Conservation (phyloP, 2,113 vertebrate species). For the Engraulis encrasicolus region DNA sequence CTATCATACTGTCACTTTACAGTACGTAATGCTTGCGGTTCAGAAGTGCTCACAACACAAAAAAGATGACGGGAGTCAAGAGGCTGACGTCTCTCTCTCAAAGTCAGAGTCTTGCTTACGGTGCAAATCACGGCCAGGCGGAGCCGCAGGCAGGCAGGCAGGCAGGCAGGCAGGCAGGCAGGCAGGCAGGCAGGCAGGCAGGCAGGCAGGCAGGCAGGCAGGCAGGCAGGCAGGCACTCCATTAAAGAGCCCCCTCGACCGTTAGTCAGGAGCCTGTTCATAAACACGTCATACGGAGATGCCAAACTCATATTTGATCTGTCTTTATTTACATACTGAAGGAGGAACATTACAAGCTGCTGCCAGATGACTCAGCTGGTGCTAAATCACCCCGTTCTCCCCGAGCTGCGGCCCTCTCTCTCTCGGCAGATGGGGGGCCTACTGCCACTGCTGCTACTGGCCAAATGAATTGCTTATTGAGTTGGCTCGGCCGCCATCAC, state of each 20-base stretch:
- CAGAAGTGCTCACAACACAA: background rate
- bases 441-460: slow-evolving; percentile 44
- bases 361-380: slow-evolving; percentile 41
- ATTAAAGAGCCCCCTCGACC: slow-evolving; percentile 58
- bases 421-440: too few species aligned
- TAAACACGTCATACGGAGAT: slow-evolving; percentile 66
- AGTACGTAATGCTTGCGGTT: slow-evolving; percentile 46
- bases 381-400: slow-evolving; percentile 33
- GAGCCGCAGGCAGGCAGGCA: too few species aligned
- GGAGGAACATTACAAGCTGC: slow-evolving; percentile 39
- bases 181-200: too few species aligned
- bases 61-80: slow-evolving; percentile 57
- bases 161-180: too few species aligned
- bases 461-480: slow-evolving; percentile 62
- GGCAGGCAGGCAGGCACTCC: slow-evolving; percentile 51
- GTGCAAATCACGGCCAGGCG: slow-evolving; percentile 52
- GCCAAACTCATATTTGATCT: slow-evolving; percentile 65
- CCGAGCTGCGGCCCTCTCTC: too few species aligned
- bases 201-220: too few species aligned
- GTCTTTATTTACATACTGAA: slow-evolving; percentile 64
- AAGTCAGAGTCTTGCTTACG: slow-evolving; percentile 67
- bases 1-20: slow-evolving; percentile 48
- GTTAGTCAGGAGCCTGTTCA: slow-evolving; percentile 69
- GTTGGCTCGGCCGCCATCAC: slow-evolving; percentile 55
- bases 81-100: slow-evolving; percentile 65